phyloP scores from a whole-genome alignment of 1,140 invertebrate genomes.

The Zaprionus gabonicus region DNA sequence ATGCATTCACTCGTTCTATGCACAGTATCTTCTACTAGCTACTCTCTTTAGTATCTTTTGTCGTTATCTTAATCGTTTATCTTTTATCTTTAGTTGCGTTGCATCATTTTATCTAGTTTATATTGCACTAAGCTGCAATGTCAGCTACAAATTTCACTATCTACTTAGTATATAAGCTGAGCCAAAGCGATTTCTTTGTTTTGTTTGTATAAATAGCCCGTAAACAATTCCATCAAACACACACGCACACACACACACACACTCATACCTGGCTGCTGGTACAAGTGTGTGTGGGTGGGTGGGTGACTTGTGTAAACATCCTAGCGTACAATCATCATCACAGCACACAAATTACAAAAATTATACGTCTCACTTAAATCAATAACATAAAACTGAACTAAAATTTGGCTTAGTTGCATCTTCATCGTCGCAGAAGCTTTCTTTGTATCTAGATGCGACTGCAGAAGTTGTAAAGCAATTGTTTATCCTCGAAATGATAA shows the following conservation, averaged over 20 bases:
- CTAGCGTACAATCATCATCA: conserved; percentile 61
- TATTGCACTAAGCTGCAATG: conserved; percentile 68
- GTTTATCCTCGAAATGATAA: conserved; percentile 92
- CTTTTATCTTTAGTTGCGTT: conserved; percentile 14
- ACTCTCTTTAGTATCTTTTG: conserved; percentile 36
- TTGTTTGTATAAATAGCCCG: conserved; percentile 55
- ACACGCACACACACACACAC: conserved; percentile 23
- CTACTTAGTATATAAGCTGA: conserved; percentile 53
- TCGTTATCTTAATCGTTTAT: conserved; percentile 32
- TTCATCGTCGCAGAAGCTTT: not conserved
- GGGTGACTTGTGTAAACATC: conserved; percentile 4
- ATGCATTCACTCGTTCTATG: conserved; percentile 56
- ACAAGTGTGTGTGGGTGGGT: conserved; percentile 16
- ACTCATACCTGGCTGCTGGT: conserved; percentile 55
- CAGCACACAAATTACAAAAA: conserved; percentile 70
- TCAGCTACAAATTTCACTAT: conserved; percentile 33
- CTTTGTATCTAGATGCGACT: conserved; percentile 66
- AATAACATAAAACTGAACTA: conserved; percentile 62
- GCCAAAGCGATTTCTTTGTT: conserved; percentile 49
- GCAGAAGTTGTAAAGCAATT: conserved; percentile 89
- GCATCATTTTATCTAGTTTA: not conserved
- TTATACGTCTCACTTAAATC: conserved; percentile 42
- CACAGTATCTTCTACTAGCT: conserved; percentile 59
- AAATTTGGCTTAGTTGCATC: conserved; percentile 76
- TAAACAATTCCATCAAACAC: conserved; percentile 50